Conservation (phyloP, 2,797 vertebrate species). For the Cossypha heuglini region DNA sequence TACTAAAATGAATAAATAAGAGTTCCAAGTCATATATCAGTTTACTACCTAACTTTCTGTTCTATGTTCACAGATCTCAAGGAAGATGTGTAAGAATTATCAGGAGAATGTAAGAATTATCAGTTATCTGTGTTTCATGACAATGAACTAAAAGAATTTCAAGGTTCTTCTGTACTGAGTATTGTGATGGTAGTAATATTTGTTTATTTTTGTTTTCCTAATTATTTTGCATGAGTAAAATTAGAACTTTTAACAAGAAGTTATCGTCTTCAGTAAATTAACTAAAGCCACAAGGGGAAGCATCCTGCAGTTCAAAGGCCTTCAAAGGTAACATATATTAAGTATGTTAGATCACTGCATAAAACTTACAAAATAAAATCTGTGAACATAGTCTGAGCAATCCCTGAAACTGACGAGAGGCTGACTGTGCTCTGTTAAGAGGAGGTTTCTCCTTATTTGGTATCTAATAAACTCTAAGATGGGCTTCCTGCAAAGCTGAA, state of each 20-base stretch:
- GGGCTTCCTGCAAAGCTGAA: background rate
- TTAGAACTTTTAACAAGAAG: background rate
- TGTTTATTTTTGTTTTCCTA: background rate
- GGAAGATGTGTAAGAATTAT: background rate
- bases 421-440: background rate
- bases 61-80: background rate
- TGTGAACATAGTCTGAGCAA: background rate
- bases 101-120: background rate
- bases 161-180: background rate
- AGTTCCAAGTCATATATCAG: background rate
- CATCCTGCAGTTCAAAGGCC: background rate
- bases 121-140: background rate
- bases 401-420: background rate
- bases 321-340: background rate
- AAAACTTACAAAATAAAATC: background rate
- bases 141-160: background rate
- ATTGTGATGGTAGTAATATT: background rate
- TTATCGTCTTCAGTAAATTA: background rate
- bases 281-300: background rate
- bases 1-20: background rate
- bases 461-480: background rate
- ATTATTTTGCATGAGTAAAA: background rate
- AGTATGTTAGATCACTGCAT: background rate
- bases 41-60: background rate
- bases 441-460: fast-evolving